phyloP scores from a whole-genome alignment of 2,113 vertebrate genomes.

The Erythrolamprus reginae region DNA sequence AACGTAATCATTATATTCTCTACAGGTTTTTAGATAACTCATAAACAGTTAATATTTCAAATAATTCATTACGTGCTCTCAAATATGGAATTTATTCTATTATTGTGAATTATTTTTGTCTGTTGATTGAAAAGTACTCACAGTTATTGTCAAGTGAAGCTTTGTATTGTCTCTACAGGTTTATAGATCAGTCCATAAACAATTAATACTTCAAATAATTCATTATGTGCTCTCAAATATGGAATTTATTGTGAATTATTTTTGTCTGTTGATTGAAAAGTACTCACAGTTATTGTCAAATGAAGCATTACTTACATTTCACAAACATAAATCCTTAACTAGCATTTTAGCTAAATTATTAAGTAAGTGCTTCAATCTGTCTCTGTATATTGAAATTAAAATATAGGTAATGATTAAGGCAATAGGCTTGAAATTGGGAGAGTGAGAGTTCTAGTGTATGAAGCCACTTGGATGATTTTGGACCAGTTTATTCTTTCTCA shows the following conservation, averaged over 20 bases:
- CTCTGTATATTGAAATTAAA: not conserved
- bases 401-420: not conserved
- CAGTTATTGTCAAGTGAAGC: constrained; percentile 40
- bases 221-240: too few relatives aligned
- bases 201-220: too few relatives aligned
- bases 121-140: constrained; percentile 51
- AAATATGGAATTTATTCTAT: constrained; percentile 3
- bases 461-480: not conserved
- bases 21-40: not conserved
- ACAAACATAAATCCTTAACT: constrained; percentile 7
- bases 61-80: not conserved
- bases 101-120: constrained; percentile 39
- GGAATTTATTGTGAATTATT: too few relatives aligned
- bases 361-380: constrained; percentile 29
- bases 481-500: not conserved
- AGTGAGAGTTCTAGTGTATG: not conserved
- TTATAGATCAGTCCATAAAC: too few relatives aligned
- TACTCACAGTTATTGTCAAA: too few relatives aligned
- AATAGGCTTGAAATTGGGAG: too few relatives aligned
- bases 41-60: not conserved
- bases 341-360: constrained; percentile 33
- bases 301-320: constrained; percentile 19
- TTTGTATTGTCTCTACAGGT: too few relatives aligned
- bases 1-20: not conserved
- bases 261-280: too few relatives aligned